Evolutionary conservation across 2,888 invertebrate species (phyloP).

Genomic region (Ectemnius continuus): DNA sequence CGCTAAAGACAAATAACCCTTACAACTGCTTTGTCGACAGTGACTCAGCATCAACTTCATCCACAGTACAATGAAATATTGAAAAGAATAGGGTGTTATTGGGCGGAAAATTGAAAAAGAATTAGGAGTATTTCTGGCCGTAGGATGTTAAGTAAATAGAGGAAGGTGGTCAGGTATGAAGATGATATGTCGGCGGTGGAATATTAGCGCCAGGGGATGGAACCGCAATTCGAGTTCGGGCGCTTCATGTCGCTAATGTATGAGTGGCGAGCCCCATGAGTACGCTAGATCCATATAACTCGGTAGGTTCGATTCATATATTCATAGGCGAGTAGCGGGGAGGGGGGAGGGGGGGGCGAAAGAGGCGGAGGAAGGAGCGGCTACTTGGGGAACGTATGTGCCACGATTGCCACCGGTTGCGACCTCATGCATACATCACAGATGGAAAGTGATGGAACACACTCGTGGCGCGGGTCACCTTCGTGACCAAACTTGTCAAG

Average conservation of each 20-base stretch:
- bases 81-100: too few species aligned
- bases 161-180: constrained; percentile 3
- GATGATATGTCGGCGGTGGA: constrained; percentile 50
- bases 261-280: constrained; percentile 55
- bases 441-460: constrained; percentile 74
- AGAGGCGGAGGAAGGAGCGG: constrained; percentile 37
- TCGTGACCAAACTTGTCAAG: constrained; percentile 63
- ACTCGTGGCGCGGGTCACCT: constrained; percentile 71
- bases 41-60: too few species aligned
- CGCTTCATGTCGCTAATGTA: constrained; percentile 67
- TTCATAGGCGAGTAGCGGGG: constrained; percentile 67
- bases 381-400: constrained; percentile 65
- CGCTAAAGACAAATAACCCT: too few species aligned
- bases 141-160: constrained; percentile 10
- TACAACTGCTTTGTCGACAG: too few species aligned
- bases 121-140: constrained; percentile 17
- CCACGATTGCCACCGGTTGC: constrained; percentile 73
- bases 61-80: too few species aligned
- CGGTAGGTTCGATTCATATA: constrained; percentile 74
- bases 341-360: too few species aligned
- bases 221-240: constrained; percentile 47
- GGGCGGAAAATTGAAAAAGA: constrained; percentile 19
- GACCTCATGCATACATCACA: constrained; percentile 76
- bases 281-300: constrained; percentile 56
- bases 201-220: constrained; percentile 59